Conservation (phyloP, 2,888 invertebrate species). For the Saturnia pavonia region DNA sequence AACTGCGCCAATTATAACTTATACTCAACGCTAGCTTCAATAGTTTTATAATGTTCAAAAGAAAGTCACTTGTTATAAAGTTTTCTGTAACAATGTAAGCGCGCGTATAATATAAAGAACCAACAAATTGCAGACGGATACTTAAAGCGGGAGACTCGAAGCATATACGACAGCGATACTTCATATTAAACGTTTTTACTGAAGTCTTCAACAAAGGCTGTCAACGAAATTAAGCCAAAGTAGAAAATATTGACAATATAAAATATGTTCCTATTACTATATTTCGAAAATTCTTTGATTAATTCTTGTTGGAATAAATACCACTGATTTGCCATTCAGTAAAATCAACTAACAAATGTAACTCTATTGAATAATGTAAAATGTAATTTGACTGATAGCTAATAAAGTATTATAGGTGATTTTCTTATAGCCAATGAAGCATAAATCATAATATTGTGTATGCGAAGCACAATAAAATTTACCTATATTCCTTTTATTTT, state of each 20-base stretch:
- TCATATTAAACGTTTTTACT: not conserved
- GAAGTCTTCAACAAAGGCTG: slow-evolving; percentile 3
- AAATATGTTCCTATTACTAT: too few relatives aligned
- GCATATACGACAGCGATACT: not conserved
- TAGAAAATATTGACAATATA: not conserved
- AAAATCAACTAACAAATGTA: too few relatives aligned
- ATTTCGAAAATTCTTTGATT: too few relatives aligned
- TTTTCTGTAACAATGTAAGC: slow-evolving; percentile 39
- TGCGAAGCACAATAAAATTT: too few relatives aligned
- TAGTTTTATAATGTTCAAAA: slow-evolving; percentile 33
- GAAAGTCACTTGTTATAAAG: slow-evolving; percentile 43
- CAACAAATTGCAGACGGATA: slow-evolving; percentile 4
- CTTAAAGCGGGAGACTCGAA: not conserved
- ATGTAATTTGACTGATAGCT: too few relatives aligned
- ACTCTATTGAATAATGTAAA: too few relatives aligned
- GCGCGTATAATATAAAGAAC: not conserved
- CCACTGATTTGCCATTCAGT: too few relatives aligned
- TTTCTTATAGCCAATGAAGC: too few relatives aligned
- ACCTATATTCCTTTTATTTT: too few relatives aligned
- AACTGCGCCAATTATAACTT: slow-evolving; percentile 37
- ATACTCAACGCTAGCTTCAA: slow-evolving; percentile 29
- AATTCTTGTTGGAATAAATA: too few relatives aligned
- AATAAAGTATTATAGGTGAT: too few relatives aligned
- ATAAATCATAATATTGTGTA: too few relatives aligned
- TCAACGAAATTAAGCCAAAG: not conserved